Conservation (phyloP, 2,888 invertebrate species). For the Caenorhabditis afra region DNA sequence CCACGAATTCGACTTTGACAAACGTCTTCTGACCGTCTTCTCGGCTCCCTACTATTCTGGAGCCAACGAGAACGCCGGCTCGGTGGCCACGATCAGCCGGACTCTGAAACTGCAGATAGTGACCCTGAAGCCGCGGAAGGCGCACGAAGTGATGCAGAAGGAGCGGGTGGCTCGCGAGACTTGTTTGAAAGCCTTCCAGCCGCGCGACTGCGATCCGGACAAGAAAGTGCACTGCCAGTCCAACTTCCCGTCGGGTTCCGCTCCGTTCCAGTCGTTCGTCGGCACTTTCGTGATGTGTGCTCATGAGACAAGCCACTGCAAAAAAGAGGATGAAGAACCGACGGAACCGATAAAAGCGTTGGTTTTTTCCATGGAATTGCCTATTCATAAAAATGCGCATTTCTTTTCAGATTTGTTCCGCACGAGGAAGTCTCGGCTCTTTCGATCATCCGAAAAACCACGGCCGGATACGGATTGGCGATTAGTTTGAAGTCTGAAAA, state of each 20-base stretch:
- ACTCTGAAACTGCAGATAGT: slow-evolving; percentile 48
- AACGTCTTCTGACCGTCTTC: slow-evolving; percentile 73
- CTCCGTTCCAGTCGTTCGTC: no score
- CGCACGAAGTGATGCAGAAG: slow-evolving; percentile 7
- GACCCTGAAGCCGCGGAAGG: slow-evolving; percentile 39
- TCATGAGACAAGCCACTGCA: slow-evolving; percentile 31
- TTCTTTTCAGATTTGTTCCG: slow-evolving; percentile 1
- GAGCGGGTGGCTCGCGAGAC: slow-evolving; percentile 13
- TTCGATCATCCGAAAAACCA: slow-evolving; percentile 23
- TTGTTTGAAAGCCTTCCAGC: slow-evolving; percentile 15
- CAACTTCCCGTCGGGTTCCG: slow-evolving; percentile 6
- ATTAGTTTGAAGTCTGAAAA: slow-evolving; percentile 38
- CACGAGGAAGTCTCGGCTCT: slow-evolving; percentile 17
- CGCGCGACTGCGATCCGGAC: slow-evolving; percentile 7
- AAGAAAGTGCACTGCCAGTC: slow-evolving; percentile 39
- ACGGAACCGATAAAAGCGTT: slow-evolving; percentile 5
- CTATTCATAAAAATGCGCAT: neutral
- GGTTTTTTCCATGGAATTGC: neutral
- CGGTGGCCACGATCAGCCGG: slow-evolving; percentile 59
- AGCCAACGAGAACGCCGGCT: slow-evolving; percentile 66
- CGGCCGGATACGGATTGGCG: slow-evolving; percentile 27
- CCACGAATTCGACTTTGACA: slow-evolving; percentile 68
- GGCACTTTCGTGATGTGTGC: slow-evolving; percentile 31
- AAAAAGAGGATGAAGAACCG: slow-evolving; percentile 4
- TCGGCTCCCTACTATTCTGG: slow-evolving; percentile 76